phyloP scores from a whole-genome alignment of 2,797 vertebrate genomes.

The Xiphophorus birchmanni region DNA sequence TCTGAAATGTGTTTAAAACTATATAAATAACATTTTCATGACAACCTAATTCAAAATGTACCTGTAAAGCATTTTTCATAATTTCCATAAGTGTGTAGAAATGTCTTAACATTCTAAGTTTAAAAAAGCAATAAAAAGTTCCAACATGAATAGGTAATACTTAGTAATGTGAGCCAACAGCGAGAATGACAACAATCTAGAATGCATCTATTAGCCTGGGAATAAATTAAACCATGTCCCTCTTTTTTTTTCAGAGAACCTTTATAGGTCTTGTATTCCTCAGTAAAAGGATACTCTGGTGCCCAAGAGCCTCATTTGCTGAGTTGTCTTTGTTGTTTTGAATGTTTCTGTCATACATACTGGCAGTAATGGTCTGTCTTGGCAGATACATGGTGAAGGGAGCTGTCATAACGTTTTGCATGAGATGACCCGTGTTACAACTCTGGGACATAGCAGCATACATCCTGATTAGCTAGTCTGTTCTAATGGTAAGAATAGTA shows the following conservation, averaged over 20 bases:
- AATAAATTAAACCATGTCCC: constrained; percentile 4
- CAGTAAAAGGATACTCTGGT: not conserved
- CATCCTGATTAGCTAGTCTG: not conserved
- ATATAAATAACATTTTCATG: not conserved
- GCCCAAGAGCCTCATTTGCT: not conserved
- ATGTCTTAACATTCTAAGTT: not conserved
- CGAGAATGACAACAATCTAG: not conserved
- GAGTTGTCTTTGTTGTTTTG: not conserved
- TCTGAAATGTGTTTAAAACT: too few relatives aligned
- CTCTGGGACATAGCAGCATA: not conserved
- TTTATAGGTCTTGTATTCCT: not conserved
- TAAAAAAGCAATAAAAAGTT: not conserved
- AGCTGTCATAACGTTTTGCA: constrained; percentile 1
- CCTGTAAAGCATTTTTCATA: not conserved
- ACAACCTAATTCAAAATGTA: not conserved
- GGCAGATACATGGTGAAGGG: not conserved
- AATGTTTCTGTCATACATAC: not conserved
- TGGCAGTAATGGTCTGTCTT: not conserved
- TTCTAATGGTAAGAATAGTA: not conserved
- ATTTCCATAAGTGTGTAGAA: not conserved
- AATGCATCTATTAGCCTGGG: not conserved
- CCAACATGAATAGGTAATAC: constrained; percentile 2
- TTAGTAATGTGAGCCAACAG: not conserved
- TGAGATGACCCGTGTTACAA: not conserved
- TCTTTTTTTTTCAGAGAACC: not conserved